A percentile compares a stretch with the other conserved stretches of the same genome.
phyloP scores from a whole-genome alignment of 2,888 invertebrate species.

The Catocala nupta region DNA sequence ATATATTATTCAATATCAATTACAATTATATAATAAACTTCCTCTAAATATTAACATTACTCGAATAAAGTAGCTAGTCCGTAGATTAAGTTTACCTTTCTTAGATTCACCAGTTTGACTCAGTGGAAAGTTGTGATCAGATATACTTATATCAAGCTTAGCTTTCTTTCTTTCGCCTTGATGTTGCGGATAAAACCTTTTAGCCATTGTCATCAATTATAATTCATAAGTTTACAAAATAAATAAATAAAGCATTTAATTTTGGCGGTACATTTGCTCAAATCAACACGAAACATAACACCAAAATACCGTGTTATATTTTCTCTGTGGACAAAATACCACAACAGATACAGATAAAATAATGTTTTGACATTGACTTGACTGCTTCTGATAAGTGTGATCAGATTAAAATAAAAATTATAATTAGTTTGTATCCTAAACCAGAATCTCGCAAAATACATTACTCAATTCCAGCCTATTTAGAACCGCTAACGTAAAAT shows the following conservation, averaged over 20 bases:
- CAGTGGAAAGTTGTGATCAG: constrained; percentile 80
- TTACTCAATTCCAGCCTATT: too few species aligned
- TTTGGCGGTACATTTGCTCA: constrained; percentile 51
- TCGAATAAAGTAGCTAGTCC: not conserved
- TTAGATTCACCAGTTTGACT: constrained; percentile 72
- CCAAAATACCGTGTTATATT: constrained; percentile 1
- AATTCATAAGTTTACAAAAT: constrained; percentile 28
- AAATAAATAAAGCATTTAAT: constrained; percentile 37
- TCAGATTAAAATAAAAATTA: too few species aligned
- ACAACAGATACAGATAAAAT: not conserved
- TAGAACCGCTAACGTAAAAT: too few species aligned
- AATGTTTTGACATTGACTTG: not conserved
- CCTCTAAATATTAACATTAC: not conserved
- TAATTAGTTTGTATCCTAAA: too few species aligned
- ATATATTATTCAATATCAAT: too few species aligned
- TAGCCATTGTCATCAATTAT: constrained; percentile 68
- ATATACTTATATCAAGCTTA: constrained; percentile 75
- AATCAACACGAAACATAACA: constrained; percentile 12
- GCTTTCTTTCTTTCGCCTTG: constrained; percentile 76
- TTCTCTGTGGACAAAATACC: too few species aligned
- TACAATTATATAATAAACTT: too few species aligned
- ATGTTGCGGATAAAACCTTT: constrained; percentile 73
- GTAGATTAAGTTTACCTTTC: constrained; percentile 62
- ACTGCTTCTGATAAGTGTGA: not conserved
- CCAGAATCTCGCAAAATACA: too few species aligned